Conservation (phyloP, 2,888 invertebrate genomes). For the Clepsis dumicolana region DNA sequence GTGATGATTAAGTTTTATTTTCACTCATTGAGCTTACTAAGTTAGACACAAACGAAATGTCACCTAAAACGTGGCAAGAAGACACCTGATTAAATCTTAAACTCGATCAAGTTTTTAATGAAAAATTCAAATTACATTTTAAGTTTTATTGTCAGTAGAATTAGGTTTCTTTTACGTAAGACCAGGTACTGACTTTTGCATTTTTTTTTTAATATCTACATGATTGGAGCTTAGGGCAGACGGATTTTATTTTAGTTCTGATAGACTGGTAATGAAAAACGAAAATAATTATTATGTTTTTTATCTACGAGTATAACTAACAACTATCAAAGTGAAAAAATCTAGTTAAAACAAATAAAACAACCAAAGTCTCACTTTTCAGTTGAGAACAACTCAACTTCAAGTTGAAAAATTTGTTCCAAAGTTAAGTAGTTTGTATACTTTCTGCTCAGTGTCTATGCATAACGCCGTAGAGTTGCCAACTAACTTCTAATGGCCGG, state of each 20-base stretch:
- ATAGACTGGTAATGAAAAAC: too few species aligned
- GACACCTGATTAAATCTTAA: not conserved
- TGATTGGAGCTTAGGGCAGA: too few species aligned
- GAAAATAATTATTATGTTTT: too few species aligned
- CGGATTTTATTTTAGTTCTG: too few species aligned
- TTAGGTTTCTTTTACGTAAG: not conserved
- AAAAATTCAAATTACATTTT: not conserved
- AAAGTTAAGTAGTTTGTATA: not conserved
- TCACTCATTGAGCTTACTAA: not conserved
- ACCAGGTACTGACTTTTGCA: too few species aligned
- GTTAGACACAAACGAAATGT: conserved; percentile 2
- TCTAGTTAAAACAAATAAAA: not conserved
- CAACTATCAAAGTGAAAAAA: not conserved
- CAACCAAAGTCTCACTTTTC: not conserved
- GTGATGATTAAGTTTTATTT: not conserved
- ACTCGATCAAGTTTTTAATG: conserved; percentile 2
- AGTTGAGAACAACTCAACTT: conserved; percentile 1
- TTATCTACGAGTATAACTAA: too few species aligned
- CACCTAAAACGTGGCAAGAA: conserved; percentile 4
- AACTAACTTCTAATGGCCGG: conserved; percentile 10
- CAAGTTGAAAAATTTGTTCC: not conserved
- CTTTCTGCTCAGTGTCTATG: not conserved
- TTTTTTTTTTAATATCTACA: too few species aligned
- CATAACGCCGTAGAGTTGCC: not conserved
- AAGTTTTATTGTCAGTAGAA: not conserved